Percentiles rank a stretch among this genome's conserved stretches.
phyloP scores from a whole-genome alignment of 2,797 vertebrate genomes.

The Carduelis carduelis region DNA sequence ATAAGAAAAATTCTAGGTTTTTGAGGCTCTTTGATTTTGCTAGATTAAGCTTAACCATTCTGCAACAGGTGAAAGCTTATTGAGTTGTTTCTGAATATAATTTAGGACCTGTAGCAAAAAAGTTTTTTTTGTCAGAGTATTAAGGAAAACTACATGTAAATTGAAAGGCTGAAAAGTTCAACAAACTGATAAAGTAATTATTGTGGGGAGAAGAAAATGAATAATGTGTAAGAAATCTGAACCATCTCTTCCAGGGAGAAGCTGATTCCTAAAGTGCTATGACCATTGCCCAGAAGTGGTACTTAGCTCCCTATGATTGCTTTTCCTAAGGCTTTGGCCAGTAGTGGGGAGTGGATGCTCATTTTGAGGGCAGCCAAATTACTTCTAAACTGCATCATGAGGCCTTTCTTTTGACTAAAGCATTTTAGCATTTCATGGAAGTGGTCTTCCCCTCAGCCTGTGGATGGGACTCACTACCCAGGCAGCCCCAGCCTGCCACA shows the following conservation, averaged over 20 bases:
- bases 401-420: not conserved
- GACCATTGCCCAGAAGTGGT: not conserved
- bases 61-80: not conserved
- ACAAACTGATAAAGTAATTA: not conserved
- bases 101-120: not conserved
- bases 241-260: not conserved
- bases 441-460: not conserved
- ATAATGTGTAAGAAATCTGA: not conserved
- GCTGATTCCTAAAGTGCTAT: not conserved
- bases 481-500: rapidly evolving
- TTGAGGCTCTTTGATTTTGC: not conserved
- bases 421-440: not conserved
- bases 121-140: not conserved
- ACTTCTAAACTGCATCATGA: not conserved
- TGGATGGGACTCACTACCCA: rapidly evolving
- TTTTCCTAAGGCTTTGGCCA: not conserved
- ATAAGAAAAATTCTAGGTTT: not conserved
- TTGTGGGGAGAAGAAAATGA: not conserved
- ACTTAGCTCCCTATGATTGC: not conserved
- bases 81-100: not conserved
- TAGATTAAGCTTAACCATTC: not conserved
- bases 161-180: not conserved
- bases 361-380: not conserved
- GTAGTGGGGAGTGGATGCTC: not conserved
- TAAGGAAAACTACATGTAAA: not conserved